phyloP scores from a whole-genome alignment of 2,113 vertebrate species.

The Periophthalmodon schlosseri region DNA sequence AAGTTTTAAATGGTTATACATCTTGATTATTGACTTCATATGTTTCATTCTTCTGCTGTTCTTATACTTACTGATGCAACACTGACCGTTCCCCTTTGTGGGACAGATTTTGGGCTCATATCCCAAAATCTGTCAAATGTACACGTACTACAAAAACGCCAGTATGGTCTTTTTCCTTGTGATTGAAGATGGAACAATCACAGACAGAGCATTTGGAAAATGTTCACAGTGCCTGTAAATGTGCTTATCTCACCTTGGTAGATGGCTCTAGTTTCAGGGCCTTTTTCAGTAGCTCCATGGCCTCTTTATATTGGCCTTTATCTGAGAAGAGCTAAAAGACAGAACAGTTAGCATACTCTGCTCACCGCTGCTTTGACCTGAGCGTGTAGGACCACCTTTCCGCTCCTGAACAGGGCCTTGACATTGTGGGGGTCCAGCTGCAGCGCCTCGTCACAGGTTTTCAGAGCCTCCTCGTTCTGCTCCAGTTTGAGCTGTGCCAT shows the following conservation, averaged over 20 bases:
- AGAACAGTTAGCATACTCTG: conserved; percentile 7
- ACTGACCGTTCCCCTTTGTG: no score
- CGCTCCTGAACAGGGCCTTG: conserved; percentile 80
- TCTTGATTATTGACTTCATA: no score
- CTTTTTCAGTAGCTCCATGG: conserved; percentile 77
- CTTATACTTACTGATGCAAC: no score
- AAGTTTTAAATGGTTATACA: no score
- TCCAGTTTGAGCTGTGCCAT: conserved; percentile 80
- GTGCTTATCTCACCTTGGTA: conserved; percentile 78
- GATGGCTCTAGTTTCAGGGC: conserved; percentile 86
- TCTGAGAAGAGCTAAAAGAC: conserved; percentile 82
- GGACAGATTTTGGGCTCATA: no score
- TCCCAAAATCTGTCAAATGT: no score
- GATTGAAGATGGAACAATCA: no score
- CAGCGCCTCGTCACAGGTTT: conserved; percentile 76
- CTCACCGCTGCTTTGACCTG: neutral
- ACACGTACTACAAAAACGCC: no score
- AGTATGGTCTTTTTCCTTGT: no score
- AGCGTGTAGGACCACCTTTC: conserved; percentile 75
- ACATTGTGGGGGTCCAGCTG: conserved; percentile 78
- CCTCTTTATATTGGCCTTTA: conserved; percentile 80
- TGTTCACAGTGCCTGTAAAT: neutral
- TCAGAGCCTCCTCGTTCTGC: conserved; percentile 75
- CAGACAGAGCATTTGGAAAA: neutral
- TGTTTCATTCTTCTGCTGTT: no score